Evolutionary conservation across 1,140 invertebrate species (phyloP), one percentile per base, ranked within the genome.

Genomic region (Megathymus violae): DNA sequence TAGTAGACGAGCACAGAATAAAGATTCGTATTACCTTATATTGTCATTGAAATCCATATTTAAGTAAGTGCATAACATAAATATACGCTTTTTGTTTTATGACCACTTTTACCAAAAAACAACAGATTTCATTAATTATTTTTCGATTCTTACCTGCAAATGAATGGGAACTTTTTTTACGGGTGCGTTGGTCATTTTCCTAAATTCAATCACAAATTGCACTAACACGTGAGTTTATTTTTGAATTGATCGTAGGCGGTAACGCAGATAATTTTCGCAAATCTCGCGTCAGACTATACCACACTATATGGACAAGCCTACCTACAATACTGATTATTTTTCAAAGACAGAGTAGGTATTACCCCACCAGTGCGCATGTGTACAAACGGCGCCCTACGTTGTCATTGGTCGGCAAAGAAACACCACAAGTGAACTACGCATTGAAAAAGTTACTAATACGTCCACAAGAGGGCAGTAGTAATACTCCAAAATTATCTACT

Each of bases 111-210:
- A 59, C 40, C 41, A 36, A 73, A 36, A 76, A 73, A 77, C 71
- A 82, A 82, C 78, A 85, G 73, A 78, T 78, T 51, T 54, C 13
- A 31, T 13, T 46, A 69, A 63, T 34, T 44, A 36, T 60, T 64
- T 51, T 43, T 25, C 41, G 54, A 0, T 48, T 58, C 93, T 92
- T 91, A 97, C 97, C 95, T 98, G 97, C 76, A 98, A 93, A 92
- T 98, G 97, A 88, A 98, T 97, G 27, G 97, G 97, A 46, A 98
- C 97, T 92, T 98, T 98, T 91, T 98, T 98, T 66, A 98, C 96
- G 62, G 96, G 93, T 40, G 89, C 91, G 74, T 76, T 87, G 63
- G 82, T 74, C 87, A 88, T 88, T 79, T 80, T 88, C 64, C 62
- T 43, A 78, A 70, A 76, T 75, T 59, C 69, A 74, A 70, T 72